Evolutionary conservation across 2,888 invertebrate genomes (phyloP).

Genomic region (Acanthosoma haemorrhoidale): DNA sequence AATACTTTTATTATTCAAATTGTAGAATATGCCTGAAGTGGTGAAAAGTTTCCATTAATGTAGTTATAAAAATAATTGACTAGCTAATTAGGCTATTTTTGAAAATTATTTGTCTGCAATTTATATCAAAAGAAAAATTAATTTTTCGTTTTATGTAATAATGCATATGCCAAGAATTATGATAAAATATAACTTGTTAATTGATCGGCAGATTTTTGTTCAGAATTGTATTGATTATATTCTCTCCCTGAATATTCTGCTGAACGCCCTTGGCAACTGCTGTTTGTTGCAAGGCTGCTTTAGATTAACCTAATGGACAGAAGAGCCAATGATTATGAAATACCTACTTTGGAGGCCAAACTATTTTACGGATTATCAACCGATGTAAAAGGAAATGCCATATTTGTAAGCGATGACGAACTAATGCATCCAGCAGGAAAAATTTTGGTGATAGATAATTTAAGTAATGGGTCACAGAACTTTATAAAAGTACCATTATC

Average conservation of each 20-base stretch:
- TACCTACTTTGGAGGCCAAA: conserved; percentile 21
- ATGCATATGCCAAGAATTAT: too few species aligned
- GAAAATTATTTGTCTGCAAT: too few species aligned
- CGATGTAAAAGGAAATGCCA: conserved; percentile 57
- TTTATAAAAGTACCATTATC: conserved; percentile 65
- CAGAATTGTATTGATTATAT: background rate
- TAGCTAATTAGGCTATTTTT: too few species aligned
- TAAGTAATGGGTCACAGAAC: conserved; percentile 63
- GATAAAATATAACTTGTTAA: too few species aligned
- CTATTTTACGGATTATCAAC: conserved; percentile 34
- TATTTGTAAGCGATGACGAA: conserved; percentile 67
- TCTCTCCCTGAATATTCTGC: background rate
- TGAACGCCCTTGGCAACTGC: background rate
- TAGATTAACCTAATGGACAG: background rate
- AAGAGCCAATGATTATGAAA: conserved; percentile 17
- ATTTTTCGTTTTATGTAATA: too few species aligned
- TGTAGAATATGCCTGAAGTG: too few species aligned
- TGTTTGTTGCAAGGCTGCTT: background rate
- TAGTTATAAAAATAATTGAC: too few species aligned
- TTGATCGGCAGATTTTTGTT: too few species aligned
- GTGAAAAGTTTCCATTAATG: too few species aligned
- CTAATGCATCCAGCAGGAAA: conserved; percentile 75
- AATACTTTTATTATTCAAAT: too few species aligned
- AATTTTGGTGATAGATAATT: conserved; percentile 68
- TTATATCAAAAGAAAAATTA: too few species aligned